Evolutionary conservation across 1,140 invertebrate species (phyloP).

Genomic region (Amyelois transitella): DNA sequence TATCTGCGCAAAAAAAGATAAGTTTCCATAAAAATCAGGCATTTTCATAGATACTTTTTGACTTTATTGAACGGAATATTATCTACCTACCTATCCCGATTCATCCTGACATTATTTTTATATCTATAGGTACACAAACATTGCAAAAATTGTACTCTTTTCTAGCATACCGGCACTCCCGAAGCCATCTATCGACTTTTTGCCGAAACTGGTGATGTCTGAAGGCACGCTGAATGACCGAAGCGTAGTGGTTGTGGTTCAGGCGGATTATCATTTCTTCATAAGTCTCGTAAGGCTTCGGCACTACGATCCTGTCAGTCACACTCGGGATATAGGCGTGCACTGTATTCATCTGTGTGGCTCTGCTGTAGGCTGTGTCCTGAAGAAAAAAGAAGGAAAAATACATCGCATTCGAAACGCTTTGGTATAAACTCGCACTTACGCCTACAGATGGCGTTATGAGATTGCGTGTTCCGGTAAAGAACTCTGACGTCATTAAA

Average conservation of each 20-base stretch:
- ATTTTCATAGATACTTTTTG: no score
- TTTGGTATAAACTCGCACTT: no score
- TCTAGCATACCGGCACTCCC: constrained; percentile 40
- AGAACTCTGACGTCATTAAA: no score
- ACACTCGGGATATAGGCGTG: constrained; percentile 76
- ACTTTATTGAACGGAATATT: no score
- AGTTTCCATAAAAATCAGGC: no score
- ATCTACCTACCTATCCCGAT: no score
- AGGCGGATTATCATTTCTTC: constrained; percentile 69
- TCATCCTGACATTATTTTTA: no score
- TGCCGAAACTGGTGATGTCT: constrained; percentile 68
- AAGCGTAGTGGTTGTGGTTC: constrained; percentile 72
- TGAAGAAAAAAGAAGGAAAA: no score
- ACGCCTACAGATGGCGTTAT: no score
- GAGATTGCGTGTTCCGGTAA: no score
- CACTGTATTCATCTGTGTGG: constrained; percentile 74
- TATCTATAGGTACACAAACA: background rate
- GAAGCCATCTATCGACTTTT: constrained; percentile 65
- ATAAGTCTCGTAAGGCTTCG: constrained; percentile 75
- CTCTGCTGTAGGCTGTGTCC: constrained; percentile 68
- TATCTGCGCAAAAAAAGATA: no score
- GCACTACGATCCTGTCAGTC: constrained; percentile 74
- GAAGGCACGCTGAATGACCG: constrained; percentile 77
- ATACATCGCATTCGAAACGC: no score
- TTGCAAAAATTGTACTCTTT: background rate